Evolutionary conservation across 1,140 invertebrate genomes (phyloP), one percentile per base, ranked within the genome.

Genomic region (Neodiprion virginianus): DNA sequence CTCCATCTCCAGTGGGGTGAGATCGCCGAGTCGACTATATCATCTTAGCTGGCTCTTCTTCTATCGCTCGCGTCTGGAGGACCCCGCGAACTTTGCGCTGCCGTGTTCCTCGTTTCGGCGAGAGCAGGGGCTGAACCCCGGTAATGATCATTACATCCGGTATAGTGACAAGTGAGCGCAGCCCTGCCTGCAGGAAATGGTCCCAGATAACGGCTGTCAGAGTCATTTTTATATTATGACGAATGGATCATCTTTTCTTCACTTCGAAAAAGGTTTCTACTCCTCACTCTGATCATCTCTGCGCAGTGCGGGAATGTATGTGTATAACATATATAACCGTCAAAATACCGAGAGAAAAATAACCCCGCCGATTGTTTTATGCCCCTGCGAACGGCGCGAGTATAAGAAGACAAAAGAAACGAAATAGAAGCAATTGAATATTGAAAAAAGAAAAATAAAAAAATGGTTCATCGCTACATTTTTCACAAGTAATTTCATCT

Each of bases 111-210:
- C 61, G 72, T 70, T 69, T 71, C 69, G 66, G 17, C 48, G 12
- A 7, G n/a, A 69, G 28, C 49, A 12, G 69, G 40, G 61, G 72
- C 77, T 74, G 74, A 77, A 77, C 70, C 67, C 49, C 79, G 71
- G 80, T 88, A 88, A 88, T 88, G 86, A 88, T 88, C 85, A 88
- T 88, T 88, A 88, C 85, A 85, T 87, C 84, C 83, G 83, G 85
- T 78, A 85, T 79, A 84, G 83, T 87, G 86, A 87, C 85, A 87
- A 88, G 86, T 85, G 85, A 85, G 83, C 73, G 76, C 65, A 69
- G 72, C 77, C 78, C 77, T 77, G 79, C 79, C 86, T 87, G 85
- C 80, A 86, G 85, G 83, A 86, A 88, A 88, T 86, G 83, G 81
- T 80, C 81, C 77, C 77, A 87, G 85, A 87, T 87, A 87, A 87